These are phyloP conservation scores for Alouatta palliata DNA, from an alignment of 2,113 vertebrate species.

Conservation along the genomic window DNA sequence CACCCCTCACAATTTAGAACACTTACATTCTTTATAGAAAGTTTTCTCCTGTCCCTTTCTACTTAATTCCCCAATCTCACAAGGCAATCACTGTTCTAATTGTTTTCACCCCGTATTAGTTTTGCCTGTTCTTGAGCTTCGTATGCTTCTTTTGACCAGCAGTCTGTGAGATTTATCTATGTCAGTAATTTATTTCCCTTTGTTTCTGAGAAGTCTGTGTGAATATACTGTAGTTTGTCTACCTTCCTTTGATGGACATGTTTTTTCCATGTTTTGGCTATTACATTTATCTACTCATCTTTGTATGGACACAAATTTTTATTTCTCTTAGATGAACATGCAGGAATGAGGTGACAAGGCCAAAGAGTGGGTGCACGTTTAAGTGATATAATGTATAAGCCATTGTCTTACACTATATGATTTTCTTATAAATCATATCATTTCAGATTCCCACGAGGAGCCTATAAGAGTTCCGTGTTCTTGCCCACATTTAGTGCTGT, in stretches of 20 bases:
- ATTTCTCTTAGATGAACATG: not conserved
- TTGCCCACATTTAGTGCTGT: not conserved
- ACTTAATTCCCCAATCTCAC: not conserved
- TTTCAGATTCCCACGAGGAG: not conserved
- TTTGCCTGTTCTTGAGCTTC: not conserved
- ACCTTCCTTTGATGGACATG: not conserved
- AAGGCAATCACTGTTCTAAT: not conserved
- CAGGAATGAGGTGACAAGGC: not conserved
- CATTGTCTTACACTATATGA: not conserved
- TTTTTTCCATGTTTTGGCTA: not conserved
- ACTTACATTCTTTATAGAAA: not conserved
- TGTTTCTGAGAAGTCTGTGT: not conserved
- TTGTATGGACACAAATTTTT: not conserved
- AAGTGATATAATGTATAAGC: not conserved
- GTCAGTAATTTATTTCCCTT: not conserved
- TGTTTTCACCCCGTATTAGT: not conserved
- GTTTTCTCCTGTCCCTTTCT: not conserved
- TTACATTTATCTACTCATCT: not conserved
- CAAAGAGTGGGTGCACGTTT: not conserved
- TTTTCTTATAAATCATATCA: not conserved
- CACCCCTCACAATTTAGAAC: not conserved
- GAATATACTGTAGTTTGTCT: not conserved
- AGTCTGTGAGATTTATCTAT: not conserved
- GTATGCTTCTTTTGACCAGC: not conserved
- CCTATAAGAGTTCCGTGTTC: too few relatives aligned